A percentile compares a stretch with the other conserved stretches of the same genome.
Conservation (phyloP, 2,797 vertebrate species). For the Thripadectes ignobilis region DNA sequence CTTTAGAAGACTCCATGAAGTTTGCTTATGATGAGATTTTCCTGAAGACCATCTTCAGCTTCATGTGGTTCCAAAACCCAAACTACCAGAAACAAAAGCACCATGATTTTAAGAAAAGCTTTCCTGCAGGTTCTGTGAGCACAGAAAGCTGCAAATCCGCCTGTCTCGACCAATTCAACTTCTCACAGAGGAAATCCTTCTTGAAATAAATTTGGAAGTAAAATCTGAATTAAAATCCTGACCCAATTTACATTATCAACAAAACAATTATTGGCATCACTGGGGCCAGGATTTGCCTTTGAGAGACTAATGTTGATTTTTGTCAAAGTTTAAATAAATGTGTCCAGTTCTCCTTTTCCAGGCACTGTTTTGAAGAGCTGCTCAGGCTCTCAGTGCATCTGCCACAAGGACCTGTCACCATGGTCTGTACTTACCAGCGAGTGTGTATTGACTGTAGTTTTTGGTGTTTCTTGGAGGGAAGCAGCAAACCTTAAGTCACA, state of each 20-base stretch:
- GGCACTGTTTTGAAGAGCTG: background rate
- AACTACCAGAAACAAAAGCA: constrained; percentile 1
- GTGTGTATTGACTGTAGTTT: background rate
- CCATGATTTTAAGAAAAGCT: background rate
- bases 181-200: background rate
- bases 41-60: constrained; percentile 90
- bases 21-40: constrained; percentile 84
- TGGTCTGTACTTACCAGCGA: background rate
- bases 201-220: background rate
- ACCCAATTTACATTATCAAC: background rate
- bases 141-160: background rate
- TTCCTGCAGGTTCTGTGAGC: background rate
- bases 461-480: background rate
- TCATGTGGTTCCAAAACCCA: constrained; percentile 90
- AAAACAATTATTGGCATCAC: background rate
- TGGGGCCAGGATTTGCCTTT: background rate
- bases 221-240: background rate
- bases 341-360: background rate
- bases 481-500: background rate
- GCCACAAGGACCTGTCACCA: background rate
- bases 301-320: background rate
- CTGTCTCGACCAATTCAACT: background rate
- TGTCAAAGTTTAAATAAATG: background rate
- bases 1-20: constrained; percentile 86
- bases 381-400: background rate